phyloP scores from a whole-genome alignment of 2,888 invertebrate species.

The Caenorhabditis angaria region DNA sequence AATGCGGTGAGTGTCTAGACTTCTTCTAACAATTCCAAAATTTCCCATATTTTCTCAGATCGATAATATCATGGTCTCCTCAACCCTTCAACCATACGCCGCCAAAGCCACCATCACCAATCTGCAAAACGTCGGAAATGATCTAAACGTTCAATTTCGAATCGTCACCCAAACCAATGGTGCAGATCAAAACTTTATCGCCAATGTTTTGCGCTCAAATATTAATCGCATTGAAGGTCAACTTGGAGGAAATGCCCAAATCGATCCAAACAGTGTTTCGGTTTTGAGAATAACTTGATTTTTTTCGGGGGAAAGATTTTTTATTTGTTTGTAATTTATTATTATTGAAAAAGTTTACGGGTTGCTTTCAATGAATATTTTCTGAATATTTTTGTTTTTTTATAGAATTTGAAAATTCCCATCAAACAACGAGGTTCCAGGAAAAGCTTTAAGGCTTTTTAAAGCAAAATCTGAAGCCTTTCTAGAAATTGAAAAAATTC shows the following conservation, averaged over 20 bases:
- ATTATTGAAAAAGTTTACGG: too few species aligned
- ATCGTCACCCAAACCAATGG: constrained; percentile 24
- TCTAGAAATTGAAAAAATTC: too few species aligned
- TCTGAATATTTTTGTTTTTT: too few species aligned
- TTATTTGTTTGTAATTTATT: too few species aligned
- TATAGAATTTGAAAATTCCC: too few species aligned
- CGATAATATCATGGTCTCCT: constrained; percentile 36
- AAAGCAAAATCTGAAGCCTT: too few species aligned
- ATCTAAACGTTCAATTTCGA: constrained; percentile 43
- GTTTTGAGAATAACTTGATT: constrained; percentile 9
- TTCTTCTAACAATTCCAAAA: neutral
- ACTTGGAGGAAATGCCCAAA: constrained; percentile 41
- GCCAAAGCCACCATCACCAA: constrained; percentile 34
- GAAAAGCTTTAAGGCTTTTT: too few species aligned
- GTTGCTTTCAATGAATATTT: too few species aligned
- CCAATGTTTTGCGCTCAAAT: constrained; percentile 31
- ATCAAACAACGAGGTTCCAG: too few species aligned
- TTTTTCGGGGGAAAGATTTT: too few species aligned
- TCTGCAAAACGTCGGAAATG: constrained; percentile 46
- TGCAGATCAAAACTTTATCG: constrained; percentile 27
- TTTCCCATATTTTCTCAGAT: constrained; percentile 22
- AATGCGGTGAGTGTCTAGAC: constrained; percentile 33
- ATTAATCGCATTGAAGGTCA: constrained; percentile 25
- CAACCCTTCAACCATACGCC: constrained; percentile 30
- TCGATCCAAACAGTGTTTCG: constrained; percentile 41